phyloP scores from a whole-genome alignment of 1,140 invertebrate genomes.

The Schlechtendalia chinensis region DNA sequence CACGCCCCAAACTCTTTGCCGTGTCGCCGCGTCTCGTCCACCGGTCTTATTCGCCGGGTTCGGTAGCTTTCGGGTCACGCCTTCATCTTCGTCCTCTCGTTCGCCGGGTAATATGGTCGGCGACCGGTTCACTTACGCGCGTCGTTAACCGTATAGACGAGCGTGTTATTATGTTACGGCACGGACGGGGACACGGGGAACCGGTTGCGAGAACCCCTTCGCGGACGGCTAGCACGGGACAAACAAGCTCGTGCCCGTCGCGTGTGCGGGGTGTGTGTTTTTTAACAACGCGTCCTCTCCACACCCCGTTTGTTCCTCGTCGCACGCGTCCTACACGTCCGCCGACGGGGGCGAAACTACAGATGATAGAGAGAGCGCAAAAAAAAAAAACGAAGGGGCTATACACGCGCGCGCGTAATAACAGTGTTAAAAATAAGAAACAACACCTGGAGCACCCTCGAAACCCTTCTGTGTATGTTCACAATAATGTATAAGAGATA shows the following conservation, averaged over 20 bases:
- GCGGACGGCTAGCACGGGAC: constrained; percentile 26
- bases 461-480: constrained; percentile 43
- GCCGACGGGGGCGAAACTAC: constrained; percentile 1
- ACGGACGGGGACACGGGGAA: background rate
- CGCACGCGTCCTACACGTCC: no score
- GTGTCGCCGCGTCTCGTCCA: background rate
- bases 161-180: background rate
- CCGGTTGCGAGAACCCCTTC: constrained; percentile 39
- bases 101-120: background rate
- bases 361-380: background rate
- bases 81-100: constrained; percentile 2
- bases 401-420: constrained; percentile 9
- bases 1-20: constrained; percentile 27
- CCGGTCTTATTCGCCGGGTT: no score
- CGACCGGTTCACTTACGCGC: constrained; percentile 25
- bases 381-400: constrained; percentile 30
- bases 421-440: constrained; percentile 50
- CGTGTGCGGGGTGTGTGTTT: constrained; percentile 16
- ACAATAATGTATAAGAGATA: background rate
- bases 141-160: no score
- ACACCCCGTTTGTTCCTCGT: background rate
- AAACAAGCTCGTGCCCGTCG: constrained; percentile 41
- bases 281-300: constrained; percentile 26
- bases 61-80: constrained; percentile 41
- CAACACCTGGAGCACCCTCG: constrained; percentile 48